Conservation (phyloP, 2,113 vertebrate genomes). For the Osmerus eperlanus region DNA sequence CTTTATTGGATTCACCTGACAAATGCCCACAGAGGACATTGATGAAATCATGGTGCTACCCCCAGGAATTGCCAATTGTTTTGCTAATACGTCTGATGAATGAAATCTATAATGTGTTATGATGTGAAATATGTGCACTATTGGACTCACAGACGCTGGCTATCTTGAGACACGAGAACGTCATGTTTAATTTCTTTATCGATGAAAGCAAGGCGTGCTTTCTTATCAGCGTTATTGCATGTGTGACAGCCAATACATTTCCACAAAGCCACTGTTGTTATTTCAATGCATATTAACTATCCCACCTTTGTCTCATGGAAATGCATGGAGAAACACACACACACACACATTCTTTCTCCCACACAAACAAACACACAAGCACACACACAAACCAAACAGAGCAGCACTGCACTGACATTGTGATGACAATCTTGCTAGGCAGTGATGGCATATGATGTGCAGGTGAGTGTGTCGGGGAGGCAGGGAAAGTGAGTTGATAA, state of each 20-base stretch:
- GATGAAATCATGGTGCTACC: too few relatives aligned
- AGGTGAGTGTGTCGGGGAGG: background rate
- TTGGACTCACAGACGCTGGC: too few relatives aligned
- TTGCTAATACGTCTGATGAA: too few relatives aligned
- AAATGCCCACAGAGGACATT: too few relatives aligned
- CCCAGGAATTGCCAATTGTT: too few relatives aligned
- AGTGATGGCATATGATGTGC: background rate
- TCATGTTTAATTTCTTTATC: background rate
- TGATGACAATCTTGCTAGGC: background rate
- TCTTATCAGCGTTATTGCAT: too few relatives aligned
- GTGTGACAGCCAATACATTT: background rate
- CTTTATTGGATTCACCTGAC: too few relatives aligned
- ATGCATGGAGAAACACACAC: background rate
- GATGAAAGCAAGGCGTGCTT: background rate
- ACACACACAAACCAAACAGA: conserved; percentile 4
- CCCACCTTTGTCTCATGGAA: background rate
- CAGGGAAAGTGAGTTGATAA: background rate
- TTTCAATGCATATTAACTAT: background rate
- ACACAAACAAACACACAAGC: background rate
- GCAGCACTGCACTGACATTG: background rate
- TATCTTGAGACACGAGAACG: too few relatives aligned
- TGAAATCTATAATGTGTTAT: too few relatives aligned
- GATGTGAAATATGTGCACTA: too few relatives aligned
- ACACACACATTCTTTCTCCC: background rate
- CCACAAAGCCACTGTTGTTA: background rate